These are phyloP conservation scores for Labia minor DNA, from an alignment of 2,888 invertebrate species.

Conservation along the genomic window DNA sequence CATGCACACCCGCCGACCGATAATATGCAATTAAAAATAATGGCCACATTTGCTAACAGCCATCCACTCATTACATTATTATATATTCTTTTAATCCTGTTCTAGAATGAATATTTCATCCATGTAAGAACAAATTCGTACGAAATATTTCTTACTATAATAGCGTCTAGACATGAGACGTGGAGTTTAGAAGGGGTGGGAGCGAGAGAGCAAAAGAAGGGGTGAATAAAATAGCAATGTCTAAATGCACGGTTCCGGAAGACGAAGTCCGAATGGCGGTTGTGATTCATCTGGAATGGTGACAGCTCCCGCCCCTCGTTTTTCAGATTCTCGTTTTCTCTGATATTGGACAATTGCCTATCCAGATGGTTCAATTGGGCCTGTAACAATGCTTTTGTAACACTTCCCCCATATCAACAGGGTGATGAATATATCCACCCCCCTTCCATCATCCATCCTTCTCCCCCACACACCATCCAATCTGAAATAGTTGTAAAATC, in stretches of 20 bases:
- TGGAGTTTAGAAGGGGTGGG: background rate
- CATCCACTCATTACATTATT: background rate
- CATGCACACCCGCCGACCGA: background rate
- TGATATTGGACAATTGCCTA: background rate
- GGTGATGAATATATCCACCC: background rate
- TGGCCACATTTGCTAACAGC: background rate
- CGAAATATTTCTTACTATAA: background rate
- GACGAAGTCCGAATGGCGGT: background rate
- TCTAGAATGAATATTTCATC: background rate
- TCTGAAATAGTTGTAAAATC: no score
- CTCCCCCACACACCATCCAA: no score
- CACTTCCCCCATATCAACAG: background rate
- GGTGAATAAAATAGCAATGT: background rate
- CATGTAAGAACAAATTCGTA: background rate
- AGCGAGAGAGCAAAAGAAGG: background rate
- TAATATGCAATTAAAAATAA: conserved; percentile 13
- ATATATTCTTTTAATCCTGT: background rate
- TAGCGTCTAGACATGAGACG: background rate
- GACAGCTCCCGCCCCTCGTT: background rate
- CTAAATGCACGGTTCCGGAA: background rate
- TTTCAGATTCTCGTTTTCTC: background rate
- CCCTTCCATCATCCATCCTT: no score
- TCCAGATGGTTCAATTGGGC: conserved; percentile 7
- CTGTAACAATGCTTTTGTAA: conserved; percentile 7
- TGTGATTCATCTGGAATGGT: background rate